Evolutionary conservation across 2,888 invertebrate species (phyloP).

Genomic region (Aquatica leii): DNA sequence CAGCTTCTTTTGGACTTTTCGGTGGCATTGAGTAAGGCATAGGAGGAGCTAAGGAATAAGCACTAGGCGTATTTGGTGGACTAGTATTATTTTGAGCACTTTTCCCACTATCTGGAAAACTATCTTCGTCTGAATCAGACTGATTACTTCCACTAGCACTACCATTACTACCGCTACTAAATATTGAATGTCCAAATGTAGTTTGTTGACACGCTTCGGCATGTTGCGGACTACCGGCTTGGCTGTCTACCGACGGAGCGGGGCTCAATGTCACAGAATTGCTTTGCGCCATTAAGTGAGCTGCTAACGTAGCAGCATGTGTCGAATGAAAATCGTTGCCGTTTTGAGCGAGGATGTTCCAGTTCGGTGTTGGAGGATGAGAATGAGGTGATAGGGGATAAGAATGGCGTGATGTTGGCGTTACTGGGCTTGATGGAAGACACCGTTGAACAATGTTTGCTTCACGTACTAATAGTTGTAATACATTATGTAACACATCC

Average conservation of each 20-base stretch:
- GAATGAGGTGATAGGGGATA: slow-evolving; percentile 84
- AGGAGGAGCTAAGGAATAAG: slow-evolving; percentile 59
- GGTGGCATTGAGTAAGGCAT: slow-evolving; percentile 66
- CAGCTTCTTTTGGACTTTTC: slow-evolving; percentile 68
- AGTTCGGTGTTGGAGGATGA: slow-evolving; percentile 82
- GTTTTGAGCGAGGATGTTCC: slow-evolving; percentile 64
- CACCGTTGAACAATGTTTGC: slow-evolving; percentile 80
- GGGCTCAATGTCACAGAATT: slow-evolving; percentile 92
- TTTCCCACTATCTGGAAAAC: slow-evolving; percentile 57
- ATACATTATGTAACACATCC: slow-evolving; percentile 91
- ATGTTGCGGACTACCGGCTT: slow-evolving; percentile 85
- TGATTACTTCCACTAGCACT: slow-evolving; percentile 78
- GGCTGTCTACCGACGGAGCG: slow-evolving; percentile 88
- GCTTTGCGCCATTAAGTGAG: slow-evolving; percentile 76
- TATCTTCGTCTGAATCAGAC: slow-evolving; percentile 85
- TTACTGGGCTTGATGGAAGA: slow-evolving; percentile 82
- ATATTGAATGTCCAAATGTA: slow-evolving; percentile 59
- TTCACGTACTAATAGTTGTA: slow-evolving; percentile 86
- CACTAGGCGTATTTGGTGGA: slow-evolving; percentile 66
- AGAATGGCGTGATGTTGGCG: slow-evolving; percentile 77
- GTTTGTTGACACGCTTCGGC: slow-evolving; percentile 62
- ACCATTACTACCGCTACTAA: slow-evolving; percentile 58
- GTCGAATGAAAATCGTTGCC: slow-evolving; percentile 54
- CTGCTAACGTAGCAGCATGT: slow-evolving; percentile 70
- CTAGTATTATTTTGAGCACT: slow-evolving; percentile 56